These are phyloP conservation scores for Trachops cirrhosus DNA, from an alignment of 2,797 vertebrate genomes.

Conservation along the genomic window DNA sequence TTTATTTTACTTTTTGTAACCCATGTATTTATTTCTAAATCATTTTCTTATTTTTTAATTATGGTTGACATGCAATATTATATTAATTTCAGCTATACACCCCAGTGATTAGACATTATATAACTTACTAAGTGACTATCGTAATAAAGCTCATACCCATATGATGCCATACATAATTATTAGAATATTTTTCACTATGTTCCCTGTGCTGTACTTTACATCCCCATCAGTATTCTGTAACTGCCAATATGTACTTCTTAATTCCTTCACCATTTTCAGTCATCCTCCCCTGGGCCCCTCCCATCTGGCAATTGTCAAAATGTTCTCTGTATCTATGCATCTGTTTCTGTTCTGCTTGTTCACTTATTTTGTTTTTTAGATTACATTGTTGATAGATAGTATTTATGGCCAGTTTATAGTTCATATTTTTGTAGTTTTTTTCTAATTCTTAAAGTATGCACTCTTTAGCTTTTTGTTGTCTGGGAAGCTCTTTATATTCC, in stretches of 20 bases:
- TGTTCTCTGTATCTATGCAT: not conserved
- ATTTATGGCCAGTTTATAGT: not conserved
- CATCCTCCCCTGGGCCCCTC: not conserved
- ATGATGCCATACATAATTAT: not conserved
- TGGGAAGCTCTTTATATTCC: not conserved
- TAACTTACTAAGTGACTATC: not conserved
- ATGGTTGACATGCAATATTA: not conserved
- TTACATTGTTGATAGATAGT: not conserved
- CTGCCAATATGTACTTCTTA: not conserved
- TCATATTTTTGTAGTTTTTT: not conserved
- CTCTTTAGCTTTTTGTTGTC: not conserved
- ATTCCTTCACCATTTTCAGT: not conserved
- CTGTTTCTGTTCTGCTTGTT: not conserved
- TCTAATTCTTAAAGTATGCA: not conserved
- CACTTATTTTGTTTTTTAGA: not conserved
- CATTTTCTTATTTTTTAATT: not conserved
- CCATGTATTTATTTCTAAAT: not conserved
- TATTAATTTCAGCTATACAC: not conserved
- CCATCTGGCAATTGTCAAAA: not conserved
- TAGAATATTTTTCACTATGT: not conserved
- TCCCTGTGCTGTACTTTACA: not conserved
- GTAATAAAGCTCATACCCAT: not conserved
- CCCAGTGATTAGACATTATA: not conserved
- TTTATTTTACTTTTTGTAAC: not conserved
- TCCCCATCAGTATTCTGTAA: not conserved